These are phyloP conservation scores for Mormyrops boulengeri DNA, from an alignment of 2,797 vertebrate genomes.

Conservation along the genomic window DNA sequence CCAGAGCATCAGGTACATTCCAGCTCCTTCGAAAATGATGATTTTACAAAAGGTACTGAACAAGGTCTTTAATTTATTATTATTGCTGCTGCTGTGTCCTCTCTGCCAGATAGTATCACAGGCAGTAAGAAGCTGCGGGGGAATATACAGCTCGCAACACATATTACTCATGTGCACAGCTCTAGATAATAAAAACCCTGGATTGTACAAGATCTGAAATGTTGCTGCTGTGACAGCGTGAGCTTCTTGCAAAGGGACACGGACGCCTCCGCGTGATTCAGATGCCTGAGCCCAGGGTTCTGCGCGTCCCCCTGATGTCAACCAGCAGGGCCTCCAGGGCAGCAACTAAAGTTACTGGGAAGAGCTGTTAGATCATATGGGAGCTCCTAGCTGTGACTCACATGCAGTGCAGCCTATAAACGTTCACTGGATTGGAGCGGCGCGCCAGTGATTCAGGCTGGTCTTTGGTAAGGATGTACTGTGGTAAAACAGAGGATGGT, in stretches of 20 bases:
- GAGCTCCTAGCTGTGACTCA: not conserved
- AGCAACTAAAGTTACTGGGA: not conserved
- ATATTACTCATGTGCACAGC: not conserved
- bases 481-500: not conserved
- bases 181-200: not conserved
- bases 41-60: not conserved
- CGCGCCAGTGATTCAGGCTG: not conserved
- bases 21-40: not conserved
- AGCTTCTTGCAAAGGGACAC: not conserved
- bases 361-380: not conserved
- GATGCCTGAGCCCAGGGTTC: not conserved
- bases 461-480: not conserved
- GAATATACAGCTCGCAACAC: not conserved
- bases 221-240: not conserved
- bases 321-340: not conserved
- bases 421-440: not conserved
- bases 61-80: not conserved
- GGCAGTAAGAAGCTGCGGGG: not conserved
- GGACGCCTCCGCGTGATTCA: not conserved
- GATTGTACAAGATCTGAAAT: not conserved
- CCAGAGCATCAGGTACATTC: not conserved
- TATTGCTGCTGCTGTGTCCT: not conserved
- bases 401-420: not conserved
- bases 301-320: not conserved
- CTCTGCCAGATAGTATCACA: not conserved